These are phyloP conservation scores for Onchidella celtica DNA, from an alignment of 2,888 invertebrate species.

Conservation along the genomic window DNA sequence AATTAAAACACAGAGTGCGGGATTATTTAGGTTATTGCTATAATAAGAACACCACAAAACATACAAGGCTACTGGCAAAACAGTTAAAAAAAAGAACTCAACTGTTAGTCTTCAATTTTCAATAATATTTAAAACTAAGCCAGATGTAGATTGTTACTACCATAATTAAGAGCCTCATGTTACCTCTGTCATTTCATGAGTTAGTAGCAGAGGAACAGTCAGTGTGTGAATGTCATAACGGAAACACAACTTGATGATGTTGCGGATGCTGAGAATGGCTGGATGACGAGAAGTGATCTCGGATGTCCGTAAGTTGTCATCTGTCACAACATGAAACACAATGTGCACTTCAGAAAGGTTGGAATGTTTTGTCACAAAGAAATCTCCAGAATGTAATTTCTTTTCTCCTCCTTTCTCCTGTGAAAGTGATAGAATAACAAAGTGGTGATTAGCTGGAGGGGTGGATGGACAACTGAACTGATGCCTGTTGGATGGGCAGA, in stretches of 20 bases:
- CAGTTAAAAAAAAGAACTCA: no score
- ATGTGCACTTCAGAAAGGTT: conserved; percentile 96
- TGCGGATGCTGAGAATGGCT: conserved; percentile 95
- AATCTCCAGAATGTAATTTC: conserved; percentile 75
- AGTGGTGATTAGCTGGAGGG: no score
- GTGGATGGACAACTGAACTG: no score
- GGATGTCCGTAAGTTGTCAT: conserved; percentile 85
- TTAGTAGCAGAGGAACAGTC: conserved; percentile 94
- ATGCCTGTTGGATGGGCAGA: no score
- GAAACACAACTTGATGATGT: conserved; percentile 96
- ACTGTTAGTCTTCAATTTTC: no score
- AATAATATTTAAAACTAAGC: no score
- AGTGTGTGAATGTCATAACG: conserved; percentile 95
- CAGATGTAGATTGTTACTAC: no score
- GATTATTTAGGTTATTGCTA: no score
- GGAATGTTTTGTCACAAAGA: conserved; percentile 86
- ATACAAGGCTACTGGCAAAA: no score
- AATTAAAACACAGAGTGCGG: no score
- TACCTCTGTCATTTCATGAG: conserved; percentile 96
- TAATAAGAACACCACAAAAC: no score
- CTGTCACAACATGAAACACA: conserved; percentile 96
- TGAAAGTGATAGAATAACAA: not conserved
- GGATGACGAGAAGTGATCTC: conserved; percentile 98
- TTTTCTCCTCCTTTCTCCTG: conserved; percentile 66
- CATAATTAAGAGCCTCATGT: no score